Conservation (phyloP, 2,797 vertebrate species). For the Astyanax mexicanus region DNA sequence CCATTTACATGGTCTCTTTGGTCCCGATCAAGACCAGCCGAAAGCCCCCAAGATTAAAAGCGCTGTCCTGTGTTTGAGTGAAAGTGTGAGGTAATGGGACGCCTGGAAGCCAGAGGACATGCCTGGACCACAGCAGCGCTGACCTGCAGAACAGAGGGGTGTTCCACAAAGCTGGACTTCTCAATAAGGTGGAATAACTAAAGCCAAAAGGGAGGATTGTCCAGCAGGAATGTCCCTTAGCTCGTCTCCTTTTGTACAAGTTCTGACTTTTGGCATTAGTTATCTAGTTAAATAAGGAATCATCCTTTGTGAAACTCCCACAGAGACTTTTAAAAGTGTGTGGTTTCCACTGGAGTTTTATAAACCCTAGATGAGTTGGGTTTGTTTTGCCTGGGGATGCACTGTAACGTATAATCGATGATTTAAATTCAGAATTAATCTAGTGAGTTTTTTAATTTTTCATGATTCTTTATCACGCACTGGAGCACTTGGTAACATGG, state of each 20-base stretch:
- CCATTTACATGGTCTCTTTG: conserved; percentile 63
- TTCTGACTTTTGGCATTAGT: not conserved
- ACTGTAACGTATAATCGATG: not conserved
- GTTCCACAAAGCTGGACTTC: conserved; percentile 33
- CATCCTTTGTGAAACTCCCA: not conserved
- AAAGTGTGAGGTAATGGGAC: conserved; percentile 48
- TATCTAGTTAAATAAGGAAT: not conserved
- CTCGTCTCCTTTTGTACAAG: not conserved
- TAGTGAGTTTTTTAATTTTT: too few relatives aligned
- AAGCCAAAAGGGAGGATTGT: not conserved
- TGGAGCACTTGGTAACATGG: too few relatives aligned
- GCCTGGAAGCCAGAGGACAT: conserved; percentile 48
- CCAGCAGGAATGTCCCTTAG: not conserved
- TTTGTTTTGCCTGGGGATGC: not conserved
- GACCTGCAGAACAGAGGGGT: conserved; percentile 5
- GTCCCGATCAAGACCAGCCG: conserved; percentile 62
- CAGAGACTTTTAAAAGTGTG: not conserved
- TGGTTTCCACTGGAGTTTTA: not conserved
- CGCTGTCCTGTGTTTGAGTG: conserved; percentile 46
- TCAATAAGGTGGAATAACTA: not conserved
- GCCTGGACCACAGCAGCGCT: not conserved
- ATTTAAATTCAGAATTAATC: too few relatives aligned
- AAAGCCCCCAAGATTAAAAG: conserved; percentile 66
- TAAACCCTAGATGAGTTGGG: not conserved
- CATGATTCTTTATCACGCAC: too few relatives aligned